These are phyloP conservation scores for Uloborus diversus DNA, from an alignment of 1,140 invertebrate species.

Conservation along the genomic window DNA sequence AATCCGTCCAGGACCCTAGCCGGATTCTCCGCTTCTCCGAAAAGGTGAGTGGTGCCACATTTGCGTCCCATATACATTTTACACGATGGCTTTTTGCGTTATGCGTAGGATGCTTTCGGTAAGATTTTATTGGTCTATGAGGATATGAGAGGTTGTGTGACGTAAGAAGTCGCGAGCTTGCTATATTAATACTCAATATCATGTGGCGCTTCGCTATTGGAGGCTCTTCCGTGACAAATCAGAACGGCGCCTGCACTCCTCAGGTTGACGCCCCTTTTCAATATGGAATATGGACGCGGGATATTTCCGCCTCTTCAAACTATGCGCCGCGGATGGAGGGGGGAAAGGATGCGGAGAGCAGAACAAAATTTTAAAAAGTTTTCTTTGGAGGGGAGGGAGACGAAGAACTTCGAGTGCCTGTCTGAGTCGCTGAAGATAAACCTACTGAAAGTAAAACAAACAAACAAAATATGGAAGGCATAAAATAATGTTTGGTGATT, in stretches of 20 bases:
- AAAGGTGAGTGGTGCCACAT: constrained; percentile 19
- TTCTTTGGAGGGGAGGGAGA: too few relatives aligned
- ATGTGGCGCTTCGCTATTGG: constrained; percentile 43
- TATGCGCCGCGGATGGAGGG: not conserved
- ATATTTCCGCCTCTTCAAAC: constrained; percentile 36
- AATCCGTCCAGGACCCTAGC: not conserved
- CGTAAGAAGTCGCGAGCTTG: constrained; percentile 13
- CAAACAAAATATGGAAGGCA: too few relatives aligned
- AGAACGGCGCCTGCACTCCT: constrained; percentile 23
- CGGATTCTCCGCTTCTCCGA: constrained; percentile 1
- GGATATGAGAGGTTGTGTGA: constrained; percentile 47
- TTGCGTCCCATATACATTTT: not conserved
- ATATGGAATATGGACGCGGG: constrained; percentile 53
- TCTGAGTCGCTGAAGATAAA: too few relatives aligned
- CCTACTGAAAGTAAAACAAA: too few relatives aligned
- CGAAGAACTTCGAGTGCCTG: too few relatives aligned
- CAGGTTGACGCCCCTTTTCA: constrained; percentile 48
- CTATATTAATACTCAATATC: constrained; percentile 55
- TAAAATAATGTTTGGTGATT: too few relatives aligned
- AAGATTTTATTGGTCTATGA: constrained; percentile 45
- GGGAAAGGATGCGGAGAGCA: constrained; percentile 40
- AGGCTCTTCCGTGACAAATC: constrained; percentile 46
- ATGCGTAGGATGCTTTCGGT: constrained; percentile 1
- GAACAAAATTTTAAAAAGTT: too few relatives aligned
- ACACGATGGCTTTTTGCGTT: not conserved